Percentiles rank a stretch among this genome's conserved stretches.
Evolutionary conservation across 2,888 invertebrate species (phyloP).

Genomic region (Synergus gifuensis): DNA sequence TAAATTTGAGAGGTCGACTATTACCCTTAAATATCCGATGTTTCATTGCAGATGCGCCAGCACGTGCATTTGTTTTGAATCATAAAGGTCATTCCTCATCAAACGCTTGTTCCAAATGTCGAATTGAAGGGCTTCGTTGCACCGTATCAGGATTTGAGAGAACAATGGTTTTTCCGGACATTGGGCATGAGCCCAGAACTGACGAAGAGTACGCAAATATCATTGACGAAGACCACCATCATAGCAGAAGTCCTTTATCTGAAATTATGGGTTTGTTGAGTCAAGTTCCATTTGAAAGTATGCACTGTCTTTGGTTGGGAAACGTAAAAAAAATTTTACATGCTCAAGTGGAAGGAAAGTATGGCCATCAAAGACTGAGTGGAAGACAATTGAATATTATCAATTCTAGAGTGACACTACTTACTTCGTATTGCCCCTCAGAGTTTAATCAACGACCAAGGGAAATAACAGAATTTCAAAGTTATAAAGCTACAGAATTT

Average conservation of each 20-base stretch:
- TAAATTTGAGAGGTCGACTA: too few relatives aligned
- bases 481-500: too few relatives aligned
- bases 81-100: neutral
- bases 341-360: neutral
- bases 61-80: neutral
- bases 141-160: too few relatives aligned
- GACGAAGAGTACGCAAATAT: slow-evolving; percentile 31
- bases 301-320: slow-evolving; percentile 37
- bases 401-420: too few relatives aligned
- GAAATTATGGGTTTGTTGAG: slow-evolving; percentile 18
- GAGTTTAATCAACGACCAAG: too few relatives aligned
- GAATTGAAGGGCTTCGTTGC: neutral
- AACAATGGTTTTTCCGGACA: slow-evolving; percentile 10
- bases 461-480: too few relatives aligned
- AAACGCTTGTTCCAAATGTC: neutral
- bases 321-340: neutral
- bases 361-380: neutral
- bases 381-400: too few relatives aligned
- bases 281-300: slow-evolving; percentile 16
- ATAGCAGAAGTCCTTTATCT: slow-evolving; percentile 40
- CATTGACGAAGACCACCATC: slow-evolving; percentile 39
- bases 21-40: too few relatives aligned
- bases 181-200: slow-evolving; percentile 27
- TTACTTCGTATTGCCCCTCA: too few relatives aligned
- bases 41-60: too few relatives aligned